phyloP scores from a whole-genome alignment of 2,113 vertebrate species.

The Orycteropus afer region DNA sequence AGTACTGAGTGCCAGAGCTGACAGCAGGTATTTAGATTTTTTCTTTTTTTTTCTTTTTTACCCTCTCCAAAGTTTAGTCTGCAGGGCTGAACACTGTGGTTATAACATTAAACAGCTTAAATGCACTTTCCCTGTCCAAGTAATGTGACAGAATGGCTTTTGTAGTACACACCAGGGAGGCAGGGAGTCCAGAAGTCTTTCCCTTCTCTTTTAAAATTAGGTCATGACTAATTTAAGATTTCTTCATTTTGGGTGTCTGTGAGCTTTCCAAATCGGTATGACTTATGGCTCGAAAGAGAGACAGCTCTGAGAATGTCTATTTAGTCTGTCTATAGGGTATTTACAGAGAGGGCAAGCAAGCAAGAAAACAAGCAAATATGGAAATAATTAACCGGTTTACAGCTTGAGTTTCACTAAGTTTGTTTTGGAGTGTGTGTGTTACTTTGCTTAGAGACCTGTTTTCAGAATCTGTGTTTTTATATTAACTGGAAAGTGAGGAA shows the following conservation, averaged over 20 bases:
- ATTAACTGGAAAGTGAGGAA: not conserved
- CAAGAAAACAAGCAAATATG: not conserved
- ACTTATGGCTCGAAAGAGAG: conserved; percentile 56
- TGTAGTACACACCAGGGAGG: conserved; percentile 60
- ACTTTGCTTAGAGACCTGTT: not conserved
- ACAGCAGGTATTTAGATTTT: conserved; percentile 37
- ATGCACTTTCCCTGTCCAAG: conserved; percentile 64
- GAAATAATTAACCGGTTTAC: not conserved
- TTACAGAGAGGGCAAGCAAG: not conserved
- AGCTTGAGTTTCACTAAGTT: not conserved
- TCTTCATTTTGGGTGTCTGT: conserved; percentile 62
- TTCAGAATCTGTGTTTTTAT: not conserved
- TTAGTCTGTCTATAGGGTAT: not conserved
- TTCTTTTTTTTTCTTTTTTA: not conserved
- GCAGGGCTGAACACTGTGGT: not conserved
- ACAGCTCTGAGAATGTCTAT: not conserved
- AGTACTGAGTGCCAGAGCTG: not conserved
- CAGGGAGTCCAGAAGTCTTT: conserved; percentile 65
- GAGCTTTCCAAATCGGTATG: conserved; percentile 69
- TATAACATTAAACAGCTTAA: conserved; percentile 64
- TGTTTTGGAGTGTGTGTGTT: not conserved
- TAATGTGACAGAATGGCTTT: conserved; percentile 50
- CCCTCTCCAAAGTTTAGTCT: conserved; percentile 60
- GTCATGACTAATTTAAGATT: conserved; percentile 79
- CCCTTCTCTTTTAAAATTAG: conserved; percentile 80